Conservation (phyloP, 2,797 vertebrate species). For the Anniella stebbinsi region DNA sequence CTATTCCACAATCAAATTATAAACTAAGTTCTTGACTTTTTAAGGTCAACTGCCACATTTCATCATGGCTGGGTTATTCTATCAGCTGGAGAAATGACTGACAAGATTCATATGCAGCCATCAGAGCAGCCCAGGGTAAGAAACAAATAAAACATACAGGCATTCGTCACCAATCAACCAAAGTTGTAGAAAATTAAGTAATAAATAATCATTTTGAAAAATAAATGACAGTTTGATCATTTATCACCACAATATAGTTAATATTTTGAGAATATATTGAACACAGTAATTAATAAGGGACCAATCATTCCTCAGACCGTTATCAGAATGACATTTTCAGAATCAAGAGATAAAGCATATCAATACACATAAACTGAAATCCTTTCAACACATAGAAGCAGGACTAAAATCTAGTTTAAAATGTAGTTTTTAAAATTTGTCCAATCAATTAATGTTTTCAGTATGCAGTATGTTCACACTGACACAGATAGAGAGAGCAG, state of each 20-base stretch:
- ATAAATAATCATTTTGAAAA: conserved; percentile 12
- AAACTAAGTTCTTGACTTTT: neutral
- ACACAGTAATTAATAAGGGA: neutral
- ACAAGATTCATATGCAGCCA: conserved; percentile 3
- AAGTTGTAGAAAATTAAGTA: conserved; percentile 13
- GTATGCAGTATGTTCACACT: neutral
- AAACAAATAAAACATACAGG: conserved; percentile 11
- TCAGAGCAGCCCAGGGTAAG: neutral
- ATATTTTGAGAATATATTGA: neutral
- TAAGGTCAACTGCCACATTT: neutral
- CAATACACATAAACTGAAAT: neutral
- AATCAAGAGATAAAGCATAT: neutral
- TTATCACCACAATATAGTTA: neutral
- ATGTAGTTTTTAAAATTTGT: neutral
- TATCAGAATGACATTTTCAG: neutral
- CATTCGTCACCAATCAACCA: conserved; percentile 7
- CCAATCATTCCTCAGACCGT: neutral
- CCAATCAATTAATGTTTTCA: neutral
- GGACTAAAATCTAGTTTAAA: neutral
- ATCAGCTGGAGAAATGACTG: neutral
- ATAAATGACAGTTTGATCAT: neutral
- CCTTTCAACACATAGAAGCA: neutral
- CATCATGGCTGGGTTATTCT: neutral
- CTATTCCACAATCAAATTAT: conserved; percentile 7
- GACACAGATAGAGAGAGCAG: neutral